These are phyloP conservation scores for Hafferia zeledoni DNA, from an alignment of 2,797 vertebrate genomes.

Conservation along the genomic window DNA sequence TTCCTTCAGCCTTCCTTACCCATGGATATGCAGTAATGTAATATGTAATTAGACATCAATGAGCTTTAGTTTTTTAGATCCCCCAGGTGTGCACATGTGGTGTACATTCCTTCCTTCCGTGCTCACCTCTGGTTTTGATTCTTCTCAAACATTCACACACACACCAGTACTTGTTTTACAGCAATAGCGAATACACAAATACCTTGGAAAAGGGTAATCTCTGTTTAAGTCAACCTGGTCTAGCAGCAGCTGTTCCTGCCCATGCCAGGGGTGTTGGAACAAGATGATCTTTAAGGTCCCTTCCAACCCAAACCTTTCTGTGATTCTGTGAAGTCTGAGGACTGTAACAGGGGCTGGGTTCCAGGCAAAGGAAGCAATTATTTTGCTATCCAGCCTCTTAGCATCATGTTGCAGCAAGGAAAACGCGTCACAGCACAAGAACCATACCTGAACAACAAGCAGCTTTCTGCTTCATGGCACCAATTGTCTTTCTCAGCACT, in stretches of 20 bases:
- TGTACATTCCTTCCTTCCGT: background rate
- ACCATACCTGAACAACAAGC: background rate
- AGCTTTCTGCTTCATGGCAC: background rate
- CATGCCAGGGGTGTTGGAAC: background rate
- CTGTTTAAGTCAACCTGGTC: background rate
- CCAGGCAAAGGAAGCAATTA: background rate
- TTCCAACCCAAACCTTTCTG: background rate
- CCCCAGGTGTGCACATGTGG: background rate
- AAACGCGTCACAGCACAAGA: background rate
- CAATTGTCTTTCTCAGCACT: background rate
- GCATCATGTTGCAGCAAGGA: background rate
- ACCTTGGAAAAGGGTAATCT: background rate
- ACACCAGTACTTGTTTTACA: background rate
- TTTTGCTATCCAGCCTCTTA: background rate
- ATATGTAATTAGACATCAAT: background rate
- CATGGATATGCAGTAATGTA: background rate
- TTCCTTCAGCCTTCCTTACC: conserved; percentile 13
- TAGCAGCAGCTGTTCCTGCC: background rate
- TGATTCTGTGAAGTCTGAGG: background rate
- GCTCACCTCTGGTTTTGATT: background rate
- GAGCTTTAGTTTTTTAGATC: background rate
- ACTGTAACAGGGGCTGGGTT: background rate
- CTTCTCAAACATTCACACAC: background rate
- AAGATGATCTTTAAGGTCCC: background rate
- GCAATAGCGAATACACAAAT: background rate